A percentile compares a stretch with the other conserved stretches of the same genome.
These are phyloP conservation scores for Falco naumanni DNA, from an alignment of 2,797 vertebrate genomes.

Conservation along the genomic window DNA sequence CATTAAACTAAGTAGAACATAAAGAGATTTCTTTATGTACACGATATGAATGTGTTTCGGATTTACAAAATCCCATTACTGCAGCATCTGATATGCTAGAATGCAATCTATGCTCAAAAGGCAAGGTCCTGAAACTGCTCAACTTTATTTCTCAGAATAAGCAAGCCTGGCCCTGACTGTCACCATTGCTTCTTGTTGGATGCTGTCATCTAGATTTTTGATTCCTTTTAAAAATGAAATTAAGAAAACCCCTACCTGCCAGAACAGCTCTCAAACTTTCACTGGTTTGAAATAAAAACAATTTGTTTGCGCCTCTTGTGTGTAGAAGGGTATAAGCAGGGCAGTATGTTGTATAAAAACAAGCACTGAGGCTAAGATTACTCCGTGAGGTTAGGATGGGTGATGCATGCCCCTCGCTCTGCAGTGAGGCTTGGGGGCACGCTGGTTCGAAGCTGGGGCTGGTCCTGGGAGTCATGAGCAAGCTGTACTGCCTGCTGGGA, in stretches of 20 bases:
- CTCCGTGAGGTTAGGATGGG: background rate
- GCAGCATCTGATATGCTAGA: constrained; percentile 41
- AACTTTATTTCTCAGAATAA: constrained; percentile 5
- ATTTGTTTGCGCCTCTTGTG: background rate
- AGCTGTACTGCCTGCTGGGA: background rate
- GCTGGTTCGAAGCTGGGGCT: accelerated
- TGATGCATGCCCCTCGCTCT: background rate
- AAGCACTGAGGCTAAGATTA: background rate
- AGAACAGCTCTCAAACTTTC: background rate
- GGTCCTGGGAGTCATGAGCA: background rate
- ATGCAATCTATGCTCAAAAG: constrained; percentile 36
- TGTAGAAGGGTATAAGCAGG: background rate
- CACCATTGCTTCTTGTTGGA: background rate
- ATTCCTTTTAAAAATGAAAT: background rate
- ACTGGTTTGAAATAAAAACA: background rate
- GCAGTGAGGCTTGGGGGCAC: background rate
- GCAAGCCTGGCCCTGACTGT: background rate
- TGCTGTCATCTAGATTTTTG: background rate
- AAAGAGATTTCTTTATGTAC: constrained; percentile 47
- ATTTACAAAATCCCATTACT: constrained; percentile 50
- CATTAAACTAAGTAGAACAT: constrained; percentile 36
- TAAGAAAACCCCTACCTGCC: background rate
- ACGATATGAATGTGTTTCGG: constrained; percentile 30
- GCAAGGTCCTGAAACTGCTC: background rate
- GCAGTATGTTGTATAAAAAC: background rate